phyloP scores from a whole-genome alignment of 2,797 vertebrate genomes.

The Lepilemur ruficaudatus region DNA sequence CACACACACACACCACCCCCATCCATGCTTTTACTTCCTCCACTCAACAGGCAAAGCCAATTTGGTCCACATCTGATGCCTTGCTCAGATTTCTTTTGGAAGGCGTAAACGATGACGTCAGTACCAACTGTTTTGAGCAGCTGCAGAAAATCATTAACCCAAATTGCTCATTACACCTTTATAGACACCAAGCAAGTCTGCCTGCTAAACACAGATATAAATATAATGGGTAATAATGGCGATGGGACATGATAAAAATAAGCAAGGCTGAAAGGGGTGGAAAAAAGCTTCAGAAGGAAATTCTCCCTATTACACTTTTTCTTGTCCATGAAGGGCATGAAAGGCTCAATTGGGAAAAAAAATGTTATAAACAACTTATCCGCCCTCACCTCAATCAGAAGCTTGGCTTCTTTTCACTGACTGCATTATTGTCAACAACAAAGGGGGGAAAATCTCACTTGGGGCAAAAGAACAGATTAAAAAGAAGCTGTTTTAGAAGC shows the following conservation, averaged over 20 bases:
- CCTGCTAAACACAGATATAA: constrained; percentile 71
- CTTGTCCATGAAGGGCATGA: neutral
- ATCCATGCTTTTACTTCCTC: neutral
- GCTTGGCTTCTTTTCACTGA: neutral
- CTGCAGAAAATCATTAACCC: constrained; percentile 79
- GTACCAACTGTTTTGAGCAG: constrained; percentile 69
- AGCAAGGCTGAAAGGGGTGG: constrained; percentile 22
- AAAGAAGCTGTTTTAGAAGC: constrained; percentile 40
- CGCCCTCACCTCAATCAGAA: constrained; percentile 17
- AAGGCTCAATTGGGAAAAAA: neutral
- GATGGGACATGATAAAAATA: constrained; percentile 57
- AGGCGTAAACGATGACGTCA: constrained; percentile 57
- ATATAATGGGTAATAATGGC: constrained; percentile 67
- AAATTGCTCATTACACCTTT: constrained; percentile 79
- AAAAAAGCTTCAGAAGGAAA: constrained; percentile 60
- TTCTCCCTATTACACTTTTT: neutral
- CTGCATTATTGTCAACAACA: neutral
- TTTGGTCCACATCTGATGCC: constrained; percentile 58
- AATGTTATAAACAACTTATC: neutral
- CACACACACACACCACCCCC: neutral
- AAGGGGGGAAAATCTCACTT: neutral
- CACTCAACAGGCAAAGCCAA: constrained; percentile 2
- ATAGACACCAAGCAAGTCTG: constrained; percentile 66
- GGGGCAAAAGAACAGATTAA: constrained; percentile 25
- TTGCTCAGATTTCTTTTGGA: constrained; percentile 69